A percentile compares a stretch with the other conserved stretches of the same genome.
phyloP scores from a whole-genome alignment of 2,888 invertebrate species.

The Eustalomyia histrio region DNA sequence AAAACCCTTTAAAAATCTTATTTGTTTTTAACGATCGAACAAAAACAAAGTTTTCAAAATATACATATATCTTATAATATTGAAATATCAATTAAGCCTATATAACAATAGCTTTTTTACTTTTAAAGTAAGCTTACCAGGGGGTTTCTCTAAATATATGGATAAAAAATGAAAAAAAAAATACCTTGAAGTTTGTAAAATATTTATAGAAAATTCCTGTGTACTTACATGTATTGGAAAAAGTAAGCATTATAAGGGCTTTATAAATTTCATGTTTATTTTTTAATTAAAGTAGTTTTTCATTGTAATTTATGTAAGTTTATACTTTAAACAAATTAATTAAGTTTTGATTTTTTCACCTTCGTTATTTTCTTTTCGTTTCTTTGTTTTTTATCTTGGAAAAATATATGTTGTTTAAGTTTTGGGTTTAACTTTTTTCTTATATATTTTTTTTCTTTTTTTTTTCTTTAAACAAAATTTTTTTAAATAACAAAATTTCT shows the following conservation, averaged over 20 bases:
- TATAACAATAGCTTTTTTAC: too few species aligned
- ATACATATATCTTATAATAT: constrained; percentile 18
- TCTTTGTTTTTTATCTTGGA: constrained; percentile 19
- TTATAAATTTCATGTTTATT: neutral
- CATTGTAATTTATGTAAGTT: constrained; percentile 33
- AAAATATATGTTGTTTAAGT: neutral
- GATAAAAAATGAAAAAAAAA: too few species aligned
- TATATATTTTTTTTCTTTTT: constrained; percentile 17
- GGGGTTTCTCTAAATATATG: too few species aligned
- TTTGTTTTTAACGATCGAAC: neutral
- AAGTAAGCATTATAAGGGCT: too few species aligned
- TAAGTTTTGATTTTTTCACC: constrained; percentile 34
- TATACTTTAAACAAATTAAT: constrained; percentile 20
- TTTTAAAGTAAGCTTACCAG: too few species aligned
- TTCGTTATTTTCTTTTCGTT: constrained; percentile 13
- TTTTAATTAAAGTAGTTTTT: constrained; percentile 40
- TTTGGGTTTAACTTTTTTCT: neutral
- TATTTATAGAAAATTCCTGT: too few species aligned
- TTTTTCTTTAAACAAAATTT: neutral
- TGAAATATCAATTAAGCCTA: constrained; percentile 5
- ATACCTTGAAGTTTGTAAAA: too few species aligned
- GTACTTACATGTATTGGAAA: too few species aligned
- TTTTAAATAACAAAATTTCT: constrained; percentile 32
- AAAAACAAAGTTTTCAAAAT: constrained; percentile 18
- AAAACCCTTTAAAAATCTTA: neutral